Base-by-base conservation (phyloP, 2,113 vertebrate species). In the Lepus europaeus region DNA sequence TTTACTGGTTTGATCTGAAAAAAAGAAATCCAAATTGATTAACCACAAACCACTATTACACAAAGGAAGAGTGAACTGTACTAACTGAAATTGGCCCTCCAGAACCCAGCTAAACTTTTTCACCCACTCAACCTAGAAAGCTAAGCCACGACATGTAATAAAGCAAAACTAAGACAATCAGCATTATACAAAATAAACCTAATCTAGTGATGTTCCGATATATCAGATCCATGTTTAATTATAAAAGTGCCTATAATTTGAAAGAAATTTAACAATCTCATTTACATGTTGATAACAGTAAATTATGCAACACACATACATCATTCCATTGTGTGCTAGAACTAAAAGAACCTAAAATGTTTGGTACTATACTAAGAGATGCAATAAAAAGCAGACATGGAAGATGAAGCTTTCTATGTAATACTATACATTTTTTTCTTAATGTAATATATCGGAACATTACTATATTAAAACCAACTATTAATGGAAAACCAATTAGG, bases 1-100 rank as follows among this genome's bases (percentile, higher is more conserved):
- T 97, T 99, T 99, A 97, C 98, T 99, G 94, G 99, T 99, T 89
- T 99, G 99, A 98, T 99, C 99, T 99, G 98, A 80, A 98, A 98
- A 85, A 74, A 91, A 66, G 95, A 98, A 98, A 78, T 69, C 85
- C 96, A 97, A 96, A 94, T 88, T 95, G 92, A 97, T 68, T 63
- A 39, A 97, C 25, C 9, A 61, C 23, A 88, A 69, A 87, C 79
- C 61, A 96, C 70, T 86, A 92, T 68, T 25, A 96, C n/a, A 91
- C 3, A 69, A 59, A 91, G 14, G 16, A 0, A 59, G 8, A 85
- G 0, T 59, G 82, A 95, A 74, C 4, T 94, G 9, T 73, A 87
- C n/a, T 92, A 90, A 91, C 11, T 68, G 29, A 94, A 92, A 86
- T 72, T 19, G 97, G 53, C 96, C 97, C 97, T 97, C 96, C 90